Conservation (phyloP, 2,888 invertebrate genomes). For the Lissocephala sabroskyi region DNA sequence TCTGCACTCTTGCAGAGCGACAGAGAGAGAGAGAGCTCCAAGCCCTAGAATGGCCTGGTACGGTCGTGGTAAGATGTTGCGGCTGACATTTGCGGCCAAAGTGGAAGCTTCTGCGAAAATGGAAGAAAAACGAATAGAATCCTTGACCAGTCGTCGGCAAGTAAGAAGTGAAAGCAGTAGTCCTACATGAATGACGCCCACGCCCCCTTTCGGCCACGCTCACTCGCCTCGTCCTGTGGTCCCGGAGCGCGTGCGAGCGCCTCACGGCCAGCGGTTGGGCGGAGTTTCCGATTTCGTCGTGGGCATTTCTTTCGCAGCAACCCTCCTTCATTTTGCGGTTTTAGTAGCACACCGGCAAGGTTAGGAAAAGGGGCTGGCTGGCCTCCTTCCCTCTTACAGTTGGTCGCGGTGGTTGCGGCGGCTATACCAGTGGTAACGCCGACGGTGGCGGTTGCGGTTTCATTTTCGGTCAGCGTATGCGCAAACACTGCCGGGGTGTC, state of each 20-base stretch:
- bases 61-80: conserved; percentile 43
- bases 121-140: conserved; percentile 56
- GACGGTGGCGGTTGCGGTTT: conserved; percentile 21
- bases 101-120: too few species aligned
- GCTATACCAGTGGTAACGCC: conserved; percentile 9
- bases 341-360: conserved; percentile 17
- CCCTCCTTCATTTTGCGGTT: conserved; percentile 57
- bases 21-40: conserved; percentile 22
- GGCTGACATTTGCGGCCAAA: conserved; percentile 69
- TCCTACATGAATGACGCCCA: conserved; percentile 37
- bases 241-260: too few species aligned
- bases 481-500: conserved; percentile 44
- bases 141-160: background rate
- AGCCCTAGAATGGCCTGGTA: too few species aligned
- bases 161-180: conserved; percentile 25
- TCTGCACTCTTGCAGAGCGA: too few species aligned
- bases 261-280: conserved; percentile 28
- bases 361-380: conserved; percentile 6
- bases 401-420: conserved; percentile 3
- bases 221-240: background rate
- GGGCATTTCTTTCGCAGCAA: conserved; percentile 32
- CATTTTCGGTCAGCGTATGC: conserved; percentile 42
- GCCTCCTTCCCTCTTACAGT: too few species aligned
- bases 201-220: conserved; percentile 19
- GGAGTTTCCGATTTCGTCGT: conserved; percentile 28